phyloP scores from a whole-genome alignment of 2,113 vertebrate genomes.

The Phycodurus eques region DNA sequence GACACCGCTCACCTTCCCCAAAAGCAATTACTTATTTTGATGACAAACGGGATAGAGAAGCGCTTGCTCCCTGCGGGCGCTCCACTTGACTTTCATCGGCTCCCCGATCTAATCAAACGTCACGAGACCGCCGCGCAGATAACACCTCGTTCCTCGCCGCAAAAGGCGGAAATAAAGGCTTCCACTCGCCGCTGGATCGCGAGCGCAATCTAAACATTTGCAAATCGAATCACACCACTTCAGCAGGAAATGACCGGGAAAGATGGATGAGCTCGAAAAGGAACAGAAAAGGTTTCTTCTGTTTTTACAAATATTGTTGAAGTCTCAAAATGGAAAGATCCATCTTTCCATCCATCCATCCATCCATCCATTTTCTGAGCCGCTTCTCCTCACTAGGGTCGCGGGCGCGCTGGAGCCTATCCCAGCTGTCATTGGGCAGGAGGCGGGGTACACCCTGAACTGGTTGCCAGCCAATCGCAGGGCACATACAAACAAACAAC shows the following conservation, averaged over 20 bases:
- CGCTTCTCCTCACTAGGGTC: no score
- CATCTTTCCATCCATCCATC: no score
- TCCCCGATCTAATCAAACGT: constrained; percentile 49
- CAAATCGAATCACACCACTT: neutral
- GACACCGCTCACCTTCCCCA: neutral
- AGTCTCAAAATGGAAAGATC: neutral
- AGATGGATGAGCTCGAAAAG: neutral
- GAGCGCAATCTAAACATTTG: constrained; percentile 2
- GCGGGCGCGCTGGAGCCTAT: no score
- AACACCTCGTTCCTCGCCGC: constrained; percentile 22
- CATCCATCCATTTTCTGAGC: no score
- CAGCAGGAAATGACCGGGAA: constrained; percentile 9
- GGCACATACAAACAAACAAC: no score
- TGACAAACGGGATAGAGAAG: constrained; percentile 38
- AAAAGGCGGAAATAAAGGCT: constrained; percentile 17
- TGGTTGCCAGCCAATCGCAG: no score
- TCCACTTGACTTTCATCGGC: constrained; percentile 50
- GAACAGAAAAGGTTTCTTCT: neutral
- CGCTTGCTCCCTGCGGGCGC: constrained; percentile 44
- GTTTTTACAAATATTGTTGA: neutral
- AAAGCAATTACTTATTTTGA: constrained; percentile 65
- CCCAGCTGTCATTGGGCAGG: no score
- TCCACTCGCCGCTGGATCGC: neutral
- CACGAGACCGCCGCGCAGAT: constrained; percentile 16
- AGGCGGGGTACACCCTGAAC: no score